Base-by-base conservation (phyloP, 2,888 invertebrate genomes). In the Platynereis dumerilii region DNA sequence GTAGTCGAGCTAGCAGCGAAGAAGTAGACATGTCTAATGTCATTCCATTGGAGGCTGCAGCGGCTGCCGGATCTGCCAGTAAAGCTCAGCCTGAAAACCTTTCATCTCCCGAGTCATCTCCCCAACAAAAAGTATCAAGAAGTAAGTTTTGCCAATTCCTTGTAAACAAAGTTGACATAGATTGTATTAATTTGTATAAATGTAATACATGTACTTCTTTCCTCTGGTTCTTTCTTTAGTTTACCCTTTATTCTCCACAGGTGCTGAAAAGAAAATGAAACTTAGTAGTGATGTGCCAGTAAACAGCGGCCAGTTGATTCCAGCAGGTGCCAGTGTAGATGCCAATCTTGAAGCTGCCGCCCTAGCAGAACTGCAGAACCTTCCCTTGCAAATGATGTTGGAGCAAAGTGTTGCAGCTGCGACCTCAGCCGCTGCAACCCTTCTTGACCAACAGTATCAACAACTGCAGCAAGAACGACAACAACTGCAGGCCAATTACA, bases 401-500 rank as follows among this genome's bases (percentile, higher is more conserved):
- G 73, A 73, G 67, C 72, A 74, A 67, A 66, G 72, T 60, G 68
- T 66, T 2, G 65, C 71, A 34, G 70, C 73, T 29, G 62, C 73
- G 12, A 70, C 72, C 56, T 70, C 74, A 44, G 72, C 71, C 5
- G 68, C 70, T 12, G 65, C 71, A 22, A 70, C 69, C 24, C 53
- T 48, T 12, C 54, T 61, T 27, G 62, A 62, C 48, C 62, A 62
- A 28, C 56, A 56, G 48, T 52, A 62, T 27, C 62, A 57, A 29
- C 62, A 62, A 45, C 48, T 62, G 57, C 62, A 62, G 29, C 62
- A 62, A 24, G 52, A 62, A 17, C 62, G 62, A 2, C 62, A 62
- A 44, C 62, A 62, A 45, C 62, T 62, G 26, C 78, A 77, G 67
- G 76, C 71, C 10, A 78, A 76, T 34, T 77, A 75, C 48, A 80